A percentile compares a stretch with the other conserved stretches of the same genome.
Conservation (phyloP, 2,888 invertebrate species). For the Serrognathus titanus region DNA sequence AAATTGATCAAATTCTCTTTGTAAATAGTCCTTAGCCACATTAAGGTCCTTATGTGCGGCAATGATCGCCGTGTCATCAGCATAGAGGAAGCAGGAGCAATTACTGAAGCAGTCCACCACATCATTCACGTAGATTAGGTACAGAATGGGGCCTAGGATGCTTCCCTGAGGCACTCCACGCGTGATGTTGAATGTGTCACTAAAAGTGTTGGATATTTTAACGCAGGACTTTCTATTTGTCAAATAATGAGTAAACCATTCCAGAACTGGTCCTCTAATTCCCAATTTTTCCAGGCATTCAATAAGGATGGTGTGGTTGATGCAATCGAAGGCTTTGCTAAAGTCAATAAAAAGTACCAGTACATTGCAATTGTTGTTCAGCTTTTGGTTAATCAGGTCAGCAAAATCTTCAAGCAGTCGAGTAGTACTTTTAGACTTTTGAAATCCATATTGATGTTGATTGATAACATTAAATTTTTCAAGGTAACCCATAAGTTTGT, state of each 20-base stretch:
- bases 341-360: neutral
- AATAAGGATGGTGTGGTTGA: neutral
- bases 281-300: neutral
- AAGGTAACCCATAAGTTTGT: neutral
- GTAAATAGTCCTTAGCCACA: neutral
- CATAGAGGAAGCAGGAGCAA: neutral
- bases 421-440: neutral
- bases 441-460: neutral
- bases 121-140: neutral
- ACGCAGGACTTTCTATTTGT: neutral
- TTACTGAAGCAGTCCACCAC: neutral
- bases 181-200: neutral
- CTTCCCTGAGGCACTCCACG: constrained; percentile 1
- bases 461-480: neutral
- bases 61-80: neutral
- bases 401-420: neutral
- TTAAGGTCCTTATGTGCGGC: neutral
- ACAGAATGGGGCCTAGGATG: neutral
- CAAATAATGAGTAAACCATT: neutral
- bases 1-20: neutral
- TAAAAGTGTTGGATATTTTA: neutral
- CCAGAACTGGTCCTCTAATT: neutral
- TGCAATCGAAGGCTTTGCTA: neutral
- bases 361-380: neutral
- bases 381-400: neutral